phyloP scores from a whole-genome alignment of 2,113 vertebrate genomes.

The Odocoileus virginianus region DNA sequence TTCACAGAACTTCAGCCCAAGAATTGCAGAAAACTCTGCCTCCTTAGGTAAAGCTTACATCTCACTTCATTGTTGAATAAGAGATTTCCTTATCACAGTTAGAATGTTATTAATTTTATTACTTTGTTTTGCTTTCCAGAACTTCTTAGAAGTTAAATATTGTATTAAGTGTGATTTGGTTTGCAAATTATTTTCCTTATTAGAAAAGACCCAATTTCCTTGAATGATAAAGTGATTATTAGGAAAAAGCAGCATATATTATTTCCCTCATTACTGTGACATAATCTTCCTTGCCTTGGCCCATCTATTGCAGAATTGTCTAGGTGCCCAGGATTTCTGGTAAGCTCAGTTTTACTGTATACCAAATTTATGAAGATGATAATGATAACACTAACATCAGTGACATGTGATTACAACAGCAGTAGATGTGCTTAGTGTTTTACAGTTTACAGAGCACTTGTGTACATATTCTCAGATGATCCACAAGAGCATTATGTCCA shows the following conservation, averaged over 20 bases:
- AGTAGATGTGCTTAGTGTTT: background rate
- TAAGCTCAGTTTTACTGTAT: background rate
- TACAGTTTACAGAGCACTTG: background rate
- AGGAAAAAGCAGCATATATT: background rate
- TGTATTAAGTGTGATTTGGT: background rate
- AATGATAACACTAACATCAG: background rate
- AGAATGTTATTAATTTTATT: background rate
- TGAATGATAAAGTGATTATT: background rate
- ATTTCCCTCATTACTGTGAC: background rate
- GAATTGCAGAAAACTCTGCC: background rate
- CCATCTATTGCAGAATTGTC: background rate
- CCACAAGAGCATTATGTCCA: background rate
- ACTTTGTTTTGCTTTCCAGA: background rate
- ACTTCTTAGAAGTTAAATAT: background rate
- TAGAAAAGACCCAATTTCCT: background rate
- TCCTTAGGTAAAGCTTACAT: background rate
- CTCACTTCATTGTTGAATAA: background rate
- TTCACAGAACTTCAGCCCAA: background rate
- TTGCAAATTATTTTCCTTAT: conserved; percentile 7
- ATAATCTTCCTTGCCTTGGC: background rate
- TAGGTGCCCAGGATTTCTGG: background rate
- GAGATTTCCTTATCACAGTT: background rate
- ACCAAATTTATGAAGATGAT: background rate
- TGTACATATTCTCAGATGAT: background rate
- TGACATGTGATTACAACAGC: background rate